Conservation (phyloP, 1,140 invertebrate species). For the Cotesia chilonis region DNA sequence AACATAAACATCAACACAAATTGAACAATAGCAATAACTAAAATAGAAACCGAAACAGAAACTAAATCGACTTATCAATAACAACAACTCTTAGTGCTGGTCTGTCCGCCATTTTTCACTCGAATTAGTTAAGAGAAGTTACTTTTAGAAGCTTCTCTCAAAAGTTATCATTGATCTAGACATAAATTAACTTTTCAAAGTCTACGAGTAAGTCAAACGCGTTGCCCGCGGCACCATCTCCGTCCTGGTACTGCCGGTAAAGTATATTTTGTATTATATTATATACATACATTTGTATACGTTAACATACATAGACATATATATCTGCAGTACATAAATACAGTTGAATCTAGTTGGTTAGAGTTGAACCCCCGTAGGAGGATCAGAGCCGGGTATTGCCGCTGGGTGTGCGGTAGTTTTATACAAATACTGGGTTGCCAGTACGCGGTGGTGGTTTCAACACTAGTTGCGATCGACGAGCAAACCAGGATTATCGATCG, state of each 20-base stretch:
- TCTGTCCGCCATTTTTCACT: too few relatives aligned
- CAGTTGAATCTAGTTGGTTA: too few relatives aligned
- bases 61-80: too few relatives aligned
- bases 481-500: slow-evolving; percentile 21
- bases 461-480: slow-evolving; percentile 19
- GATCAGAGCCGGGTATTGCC: slow-evolving; percentile 2
- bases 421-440: slow-evolving; percentile 10
- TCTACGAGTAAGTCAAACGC: slow-evolving; percentile 3
- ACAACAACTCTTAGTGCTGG: too few relatives aligned
- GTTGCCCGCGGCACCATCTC: slow-evolving; percentile 4
- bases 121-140: too few relatives aligned
- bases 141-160: neutral
- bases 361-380: slow-evolving; percentile 6
- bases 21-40: too few relatives aligned
- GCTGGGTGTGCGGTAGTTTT: slow-evolving; percentile 13
- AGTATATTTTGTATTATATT: neutral
- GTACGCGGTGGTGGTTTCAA: neutral
- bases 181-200: slow-evolving; percentile 9
- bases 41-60: too few relatives aligned
- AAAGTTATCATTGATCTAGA: slow-evolving; percentile 1
- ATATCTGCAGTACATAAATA: too few relatives aligned
- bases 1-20: too few relatives aligned
- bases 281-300: slow-evolving; percentile 3
- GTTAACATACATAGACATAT: too few relatives aligned
- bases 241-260: neutral